phyloP scores from a whole-genome alignment of 2,113 vertebrate species.

The Cottus gobio region DNA sequence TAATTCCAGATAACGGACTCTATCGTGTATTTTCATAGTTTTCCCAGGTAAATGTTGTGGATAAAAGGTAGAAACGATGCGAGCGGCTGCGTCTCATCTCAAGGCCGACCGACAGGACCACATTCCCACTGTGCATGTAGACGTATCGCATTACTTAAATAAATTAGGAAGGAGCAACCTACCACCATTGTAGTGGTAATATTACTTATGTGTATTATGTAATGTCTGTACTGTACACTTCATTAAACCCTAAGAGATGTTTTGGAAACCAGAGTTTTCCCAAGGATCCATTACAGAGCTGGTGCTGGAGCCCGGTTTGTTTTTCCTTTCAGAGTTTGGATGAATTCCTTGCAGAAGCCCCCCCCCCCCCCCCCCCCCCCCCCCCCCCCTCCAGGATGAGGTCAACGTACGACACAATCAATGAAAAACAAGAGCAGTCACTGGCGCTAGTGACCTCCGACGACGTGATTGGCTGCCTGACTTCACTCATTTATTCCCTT shows the following conservation, averaged over 20 bases:
- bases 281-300: slow-evolving; percentile 62
- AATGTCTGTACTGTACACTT: neutral
- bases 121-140: neutral
- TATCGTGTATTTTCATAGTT: too few species aligned
- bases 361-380: too few species aligned
- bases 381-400: too few species aligned
- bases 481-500: neutral
- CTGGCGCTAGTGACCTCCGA: neutral
- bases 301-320: slow-evolving; percentile 56
- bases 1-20: too few species aligned
- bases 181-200: too few species aligned
- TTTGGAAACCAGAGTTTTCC: slow-evolving; percentile 65
- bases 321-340: slow-evolving; percentile 60
- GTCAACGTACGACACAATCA: slow-evolving; percentile 39
- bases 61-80: neutral
- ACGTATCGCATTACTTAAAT: neutral
- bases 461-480: neutral
- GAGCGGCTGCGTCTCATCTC: slow-evolving; percentile 1
- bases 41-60: neutral
- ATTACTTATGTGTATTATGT: neutral
- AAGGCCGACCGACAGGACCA: neutral
- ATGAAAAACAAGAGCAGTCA: slow-evolving; percentile 23
- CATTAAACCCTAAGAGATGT: slow-evolving; percentile 19
- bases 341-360: slow-evolving; percentile 45
- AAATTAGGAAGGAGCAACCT: neutral